phyloP scores from a whole-genome alignment of 2,888 invertebrate genomes.

The Sclerodermus sp. region DNA sequence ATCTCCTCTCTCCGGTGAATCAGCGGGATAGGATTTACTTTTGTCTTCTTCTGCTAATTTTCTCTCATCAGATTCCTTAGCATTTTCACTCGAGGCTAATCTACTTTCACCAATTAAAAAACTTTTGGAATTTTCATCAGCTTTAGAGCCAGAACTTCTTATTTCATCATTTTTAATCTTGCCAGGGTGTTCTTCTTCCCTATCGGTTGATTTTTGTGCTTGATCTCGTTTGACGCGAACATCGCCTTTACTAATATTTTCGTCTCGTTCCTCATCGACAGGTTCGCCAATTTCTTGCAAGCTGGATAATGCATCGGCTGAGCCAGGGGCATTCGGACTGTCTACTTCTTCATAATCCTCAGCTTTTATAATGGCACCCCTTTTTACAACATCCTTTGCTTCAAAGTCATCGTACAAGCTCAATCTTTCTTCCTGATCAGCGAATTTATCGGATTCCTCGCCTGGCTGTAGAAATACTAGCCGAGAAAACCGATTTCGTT shows the following conservation, averaged over 20 bases:
- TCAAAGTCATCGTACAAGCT: constrained; percentile 27
- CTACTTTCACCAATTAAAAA: too few relatives aligned
- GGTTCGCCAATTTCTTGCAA: too few relatives aligned
- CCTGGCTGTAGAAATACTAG: background rate
- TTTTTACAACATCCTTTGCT: constrained; percentile 29
- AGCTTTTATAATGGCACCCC: constrained; percentile 17
- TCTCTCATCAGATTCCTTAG: constrained; percentile 13
- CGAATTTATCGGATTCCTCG: constrained; percentile 12
- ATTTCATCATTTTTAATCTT: constrained; percentile 6
- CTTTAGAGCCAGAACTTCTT: background rate
- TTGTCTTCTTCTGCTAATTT: constrained; percentile 7
- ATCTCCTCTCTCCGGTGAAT: too few relatives aligned
- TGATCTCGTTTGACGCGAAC: background rate
- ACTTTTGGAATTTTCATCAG: too few relatives aligned
- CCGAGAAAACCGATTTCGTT: too few relatives aligned
- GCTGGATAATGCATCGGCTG: too few relatives aligned
- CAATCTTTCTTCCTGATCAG: constrained; percentile 22
- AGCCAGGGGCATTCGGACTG: too few relatives aligned
- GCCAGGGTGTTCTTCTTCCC: constrained; percentile 8
- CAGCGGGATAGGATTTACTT: too few relatives aligned
- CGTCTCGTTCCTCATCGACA: constrained; percentile 6
- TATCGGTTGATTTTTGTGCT: background rate
- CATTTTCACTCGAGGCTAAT: too few relatives aligned
- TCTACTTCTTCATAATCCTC: constrained; percentile 31
- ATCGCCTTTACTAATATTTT: constrained; percentile 2